A percentile compares a stretch with the other conserved stretches of the same genome.
phyloP scores from a whole-genome alignment of 1,140 invertebrate species.

The Drosophila trapezifrons region DNA sequence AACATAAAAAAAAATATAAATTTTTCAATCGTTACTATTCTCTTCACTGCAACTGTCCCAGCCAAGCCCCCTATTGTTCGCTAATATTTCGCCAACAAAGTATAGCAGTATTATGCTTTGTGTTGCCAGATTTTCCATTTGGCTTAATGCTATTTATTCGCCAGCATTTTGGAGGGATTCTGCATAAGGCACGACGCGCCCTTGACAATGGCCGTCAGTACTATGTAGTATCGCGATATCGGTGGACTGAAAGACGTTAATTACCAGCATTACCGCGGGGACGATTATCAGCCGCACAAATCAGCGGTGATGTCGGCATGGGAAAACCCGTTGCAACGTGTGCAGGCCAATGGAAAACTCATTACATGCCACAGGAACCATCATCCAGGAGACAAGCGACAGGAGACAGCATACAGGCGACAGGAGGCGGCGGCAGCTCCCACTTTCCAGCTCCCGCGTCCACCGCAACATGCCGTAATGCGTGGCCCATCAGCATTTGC shows the following conservation, averaged over 20 bases:
- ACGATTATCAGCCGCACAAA: conserved; percentile 70
- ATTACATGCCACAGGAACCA: conserved; percentile 72
- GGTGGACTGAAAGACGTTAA: conserved; percentile 72
- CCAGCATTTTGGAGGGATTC: conserved; percentile 8
- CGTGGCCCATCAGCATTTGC: conserved; percentile 52
- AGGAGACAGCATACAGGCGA: conserved; percentile 13
- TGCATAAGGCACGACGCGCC: conserved; percentile 1
- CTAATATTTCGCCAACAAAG: conserved; percentile 1
- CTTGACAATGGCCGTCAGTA: conserved; percentile 45
- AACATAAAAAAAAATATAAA: neutral
- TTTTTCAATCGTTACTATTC: neutral
- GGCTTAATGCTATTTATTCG: conserved; percentile 17
- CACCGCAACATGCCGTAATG: conserved; percentile 77
- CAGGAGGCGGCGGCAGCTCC: neutral
- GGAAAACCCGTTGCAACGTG: conserved; percentile 24
- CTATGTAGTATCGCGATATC: conserved; percentile 55
- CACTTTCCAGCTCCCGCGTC: neutral
- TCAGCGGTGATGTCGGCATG: conserved; percentile 35
- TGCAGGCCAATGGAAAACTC: conserved; percentile 70
- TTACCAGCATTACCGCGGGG: conserved; percentile 68
- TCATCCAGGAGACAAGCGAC: conserved; percentile 20
- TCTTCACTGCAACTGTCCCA: neutral
- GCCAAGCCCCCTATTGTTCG: neutral
- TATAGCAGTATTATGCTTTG: conserved; percentile 12
- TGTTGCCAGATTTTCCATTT: conserved; percentile 22